phyloP scores from a whole-genome alignment of 1,140 invertebrate species.

The Mya arenaria region DNA sequence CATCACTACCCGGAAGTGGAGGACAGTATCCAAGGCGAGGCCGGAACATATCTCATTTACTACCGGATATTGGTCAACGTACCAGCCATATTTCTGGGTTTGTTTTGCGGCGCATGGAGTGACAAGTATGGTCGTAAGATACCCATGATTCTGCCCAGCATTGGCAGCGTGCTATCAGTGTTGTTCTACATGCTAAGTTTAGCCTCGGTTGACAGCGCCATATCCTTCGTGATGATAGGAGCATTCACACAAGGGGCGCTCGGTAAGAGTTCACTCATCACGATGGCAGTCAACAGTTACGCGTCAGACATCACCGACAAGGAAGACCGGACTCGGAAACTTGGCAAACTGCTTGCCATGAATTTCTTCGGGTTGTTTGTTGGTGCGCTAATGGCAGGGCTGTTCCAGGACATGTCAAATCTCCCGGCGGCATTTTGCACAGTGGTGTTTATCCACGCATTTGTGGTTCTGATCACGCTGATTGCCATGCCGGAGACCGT shows the following conservation, averaged over 20 bases:
- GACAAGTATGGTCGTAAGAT: constrained; percentile 78
- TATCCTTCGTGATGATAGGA: constrained; percentile 74
- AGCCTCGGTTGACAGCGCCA: constrained; percentile 42
- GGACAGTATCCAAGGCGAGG: constrained; percentile 70
- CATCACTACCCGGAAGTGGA: constrained; percentile 61
- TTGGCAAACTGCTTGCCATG: constrained; percentile 78
- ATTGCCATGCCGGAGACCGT: constrained; percentile 70
- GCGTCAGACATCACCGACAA: constrained; percentile 73
- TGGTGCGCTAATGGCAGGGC: constrained; percentile 76
- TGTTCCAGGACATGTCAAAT: constrained; percentile 69
- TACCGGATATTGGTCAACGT: constrained; percentile 78
- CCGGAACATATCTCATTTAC: constrained; percentile 74
- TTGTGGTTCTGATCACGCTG: constrained; percentile 66
- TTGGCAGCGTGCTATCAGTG: constrained; percentile 76
- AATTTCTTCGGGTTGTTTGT: constrained; percentile 79
- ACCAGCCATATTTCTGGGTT: constrained; percentile 76
- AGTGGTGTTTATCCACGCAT: constrained; percentile 66
- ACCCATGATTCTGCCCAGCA: constrained; percentile 78
- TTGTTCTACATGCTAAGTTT: constrained; percentile 75
- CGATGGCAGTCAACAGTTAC: constrained; percentile 80
- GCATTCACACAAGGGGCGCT: constrained; percentile 74
- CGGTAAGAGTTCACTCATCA: constrained; percentile 79
- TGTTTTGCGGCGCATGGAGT: constrained; percentile 81
- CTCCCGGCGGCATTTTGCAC: constrained; percentile 69
- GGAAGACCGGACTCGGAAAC: constrained; percentile 71